Conservation (phyloP, 2,113 vertebrate genomes). For the Mixornis gularis region DNA sequence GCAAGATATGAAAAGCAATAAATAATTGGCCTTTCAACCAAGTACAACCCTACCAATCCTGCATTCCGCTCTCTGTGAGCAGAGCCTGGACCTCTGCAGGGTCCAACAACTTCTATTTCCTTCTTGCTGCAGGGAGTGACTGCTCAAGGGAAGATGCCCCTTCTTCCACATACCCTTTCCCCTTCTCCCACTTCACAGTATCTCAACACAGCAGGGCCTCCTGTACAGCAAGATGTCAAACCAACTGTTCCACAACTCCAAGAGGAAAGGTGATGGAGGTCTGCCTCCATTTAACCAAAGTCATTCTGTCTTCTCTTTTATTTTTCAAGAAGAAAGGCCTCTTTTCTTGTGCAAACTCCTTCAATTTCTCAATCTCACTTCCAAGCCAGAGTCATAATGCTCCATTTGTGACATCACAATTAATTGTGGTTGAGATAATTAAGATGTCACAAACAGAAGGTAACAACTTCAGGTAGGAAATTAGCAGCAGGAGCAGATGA, state of each 20-base stretch:
- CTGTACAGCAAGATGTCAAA: background rate
- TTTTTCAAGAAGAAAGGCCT: background rate
- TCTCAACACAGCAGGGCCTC: background rate
- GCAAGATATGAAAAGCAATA: background rate
- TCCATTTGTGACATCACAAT: conserved; percentile 26
- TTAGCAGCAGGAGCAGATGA: conserved; percentile 45
- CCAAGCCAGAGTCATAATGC: background rate
- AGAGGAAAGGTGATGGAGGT: background rate
- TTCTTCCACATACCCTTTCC: background rate
- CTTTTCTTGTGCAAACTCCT: background rate
- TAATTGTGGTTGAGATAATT: conserved; percentile 37
- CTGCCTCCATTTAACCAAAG: background rate
- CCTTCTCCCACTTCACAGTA: background rate
- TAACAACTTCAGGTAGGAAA: conserved; percentile 54
- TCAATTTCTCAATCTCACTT: conserved; percentile 21
- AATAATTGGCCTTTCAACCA: background rate
- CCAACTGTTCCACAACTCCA: background rate
- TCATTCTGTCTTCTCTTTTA: background rate
- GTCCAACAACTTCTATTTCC: rapidly evolving
- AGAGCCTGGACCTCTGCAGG: background rate
- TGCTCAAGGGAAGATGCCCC: background rate
- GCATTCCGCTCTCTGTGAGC: background rate
- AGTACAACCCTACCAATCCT: background rate
- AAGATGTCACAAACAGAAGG: conserved; percentile 48
- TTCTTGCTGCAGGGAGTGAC: background rate